phyloP scores from a whole-genome alignment of 2,113 vertebrate species.

The Salvelinus namaycush region DNA sequence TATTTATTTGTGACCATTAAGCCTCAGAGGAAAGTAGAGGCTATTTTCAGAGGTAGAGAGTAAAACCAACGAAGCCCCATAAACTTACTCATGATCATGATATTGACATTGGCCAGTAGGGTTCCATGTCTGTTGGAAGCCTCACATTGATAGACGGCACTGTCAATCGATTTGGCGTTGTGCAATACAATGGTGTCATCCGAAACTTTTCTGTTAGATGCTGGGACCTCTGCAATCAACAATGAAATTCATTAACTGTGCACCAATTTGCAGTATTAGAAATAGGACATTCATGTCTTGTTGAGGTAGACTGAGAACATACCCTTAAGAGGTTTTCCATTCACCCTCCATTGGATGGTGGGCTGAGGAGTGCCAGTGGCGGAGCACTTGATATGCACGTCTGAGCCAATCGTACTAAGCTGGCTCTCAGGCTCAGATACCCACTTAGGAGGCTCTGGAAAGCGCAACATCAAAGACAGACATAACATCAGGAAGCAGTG shows the following conservation, averaged over 20 bases:
- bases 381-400: slow-evolving; percentile 80
- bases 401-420: slow-evolving; percentile 79
- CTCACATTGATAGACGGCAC: slow-evolving; percentile 91
- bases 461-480: slow-evolving; percentile 21
- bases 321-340: slow-evolving; percentile 81
- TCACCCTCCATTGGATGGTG: slow-evolving; percentile 82
- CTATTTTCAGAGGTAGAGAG: too few relatives aligned
- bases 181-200: slow-evolving; percentile 78
- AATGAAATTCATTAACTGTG: not conserved
- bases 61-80: too few relatives aligned
- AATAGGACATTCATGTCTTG: not conserved
- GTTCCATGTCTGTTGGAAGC: slow-evolving; percentile 87
- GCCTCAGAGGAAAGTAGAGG: too few relatives aligned
- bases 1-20: too few relatives aligned
- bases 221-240: slow-evolving; percentile 57
- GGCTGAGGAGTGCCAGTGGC: slow-evolving; percentile 83
- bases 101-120: slow-evolving; percentile 86
- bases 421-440: slow-evolving; percentile 79
- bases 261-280: not conserved
- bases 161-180: slow-evolving; percentile 82
- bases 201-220: slow-evolving; percentile 60
- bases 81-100: slow-evolving; percentile 88
- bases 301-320: slow-evolving; percentile 41
- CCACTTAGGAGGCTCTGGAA: slow-evolving; percentile 90
- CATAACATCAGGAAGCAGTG: too few relatives aligned